Conservation (phyloP, 2,113 vertebrate genomes). For the Callocephalon fimbriatum region DNA sequence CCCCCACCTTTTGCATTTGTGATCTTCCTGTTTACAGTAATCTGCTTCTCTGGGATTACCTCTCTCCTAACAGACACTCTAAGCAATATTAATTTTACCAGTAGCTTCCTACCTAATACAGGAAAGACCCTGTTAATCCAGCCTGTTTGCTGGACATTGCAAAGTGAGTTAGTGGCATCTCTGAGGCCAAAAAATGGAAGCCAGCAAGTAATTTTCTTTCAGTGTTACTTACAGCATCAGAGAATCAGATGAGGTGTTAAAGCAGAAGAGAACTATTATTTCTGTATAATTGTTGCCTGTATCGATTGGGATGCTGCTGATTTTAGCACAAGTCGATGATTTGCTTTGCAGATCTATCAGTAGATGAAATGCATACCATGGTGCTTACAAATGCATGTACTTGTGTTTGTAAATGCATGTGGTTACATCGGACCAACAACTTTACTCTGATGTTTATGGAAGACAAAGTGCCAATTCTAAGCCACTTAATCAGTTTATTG, state of each 20-base stretch:
- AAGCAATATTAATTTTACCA: conserved; percentile 18
- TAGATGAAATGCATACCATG: not conserved
- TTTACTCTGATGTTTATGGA: not conserved
- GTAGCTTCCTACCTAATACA: conserved; percentile 21
- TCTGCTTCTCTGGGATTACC: conserved; percentile 75
- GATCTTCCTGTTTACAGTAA: conserved; percentile 75
- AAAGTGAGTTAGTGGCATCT: not conserved
- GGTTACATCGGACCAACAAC: not conserved
- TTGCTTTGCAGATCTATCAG: not conserved
- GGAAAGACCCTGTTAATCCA: conserved; percentile 53
- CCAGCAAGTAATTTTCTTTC: not conserved
- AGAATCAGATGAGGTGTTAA: not conserved
- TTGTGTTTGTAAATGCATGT: not conserved
- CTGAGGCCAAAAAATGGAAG: not conserved
- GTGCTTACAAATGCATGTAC: not conserved
- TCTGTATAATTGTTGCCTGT: not conserved
- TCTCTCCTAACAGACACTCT: conserved; percentile 31
- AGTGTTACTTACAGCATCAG: not conserved
- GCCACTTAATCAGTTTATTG: conserved; percentile 40
- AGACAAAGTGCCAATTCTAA: not conserved
- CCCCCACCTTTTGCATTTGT: conserved; percentile 20
- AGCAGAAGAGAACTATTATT: not conserved
- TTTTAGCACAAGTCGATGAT: not conserved
- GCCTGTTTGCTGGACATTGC: not conserved
- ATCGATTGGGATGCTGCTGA: conserved; percentile 12